Conservation (phyloP, 2,113 vertebrate genomes). For the Pitta sordida region DNA sequence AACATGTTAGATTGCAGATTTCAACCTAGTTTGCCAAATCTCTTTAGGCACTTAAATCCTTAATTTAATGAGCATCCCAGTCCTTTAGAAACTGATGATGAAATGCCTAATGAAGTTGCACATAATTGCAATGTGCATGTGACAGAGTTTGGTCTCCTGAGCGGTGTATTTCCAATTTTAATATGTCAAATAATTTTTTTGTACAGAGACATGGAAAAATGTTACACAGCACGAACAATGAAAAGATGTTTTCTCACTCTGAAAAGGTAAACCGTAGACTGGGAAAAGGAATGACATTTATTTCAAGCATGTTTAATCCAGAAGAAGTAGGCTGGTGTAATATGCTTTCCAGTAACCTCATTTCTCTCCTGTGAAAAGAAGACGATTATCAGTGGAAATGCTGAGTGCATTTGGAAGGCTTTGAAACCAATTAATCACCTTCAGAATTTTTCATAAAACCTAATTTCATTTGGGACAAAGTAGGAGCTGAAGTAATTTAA, state of each 20-base stretch:
- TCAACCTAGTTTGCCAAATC: constrained; percentile 24
- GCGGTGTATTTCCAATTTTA: neutral
- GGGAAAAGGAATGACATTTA: constrained; percentile 19
- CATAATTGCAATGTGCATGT: neutral
- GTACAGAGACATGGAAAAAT: neutral
- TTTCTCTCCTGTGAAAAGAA: constrained; percentile 53
- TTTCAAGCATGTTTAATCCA: constrained; percentile 42
- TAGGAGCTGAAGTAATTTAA: constrained; percentile 56
- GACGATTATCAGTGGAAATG: constrained; percentile 42
- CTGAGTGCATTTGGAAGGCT: constrained; percentile 7
- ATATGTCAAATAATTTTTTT: neutral
- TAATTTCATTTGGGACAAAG: constrained; percentile 53
- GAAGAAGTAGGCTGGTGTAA: constrained; percentile 20
- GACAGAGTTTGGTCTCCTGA: neutral
- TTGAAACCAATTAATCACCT: constrained; percentile 61
- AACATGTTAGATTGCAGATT: neutral
- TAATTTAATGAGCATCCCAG: constrained; percentile 9
- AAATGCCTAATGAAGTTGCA: constrained; percentile 19
- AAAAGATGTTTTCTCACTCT: neutral
- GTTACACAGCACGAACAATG: neutral
- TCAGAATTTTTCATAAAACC: constrained; percentile 37
- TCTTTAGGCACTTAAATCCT: constrained; percentile 24
- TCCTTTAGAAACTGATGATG: neutral
- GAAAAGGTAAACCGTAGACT: neutral
- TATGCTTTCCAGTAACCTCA: constrained; percentile 40